phyloP scores from a whole-genome alignment of 1,140 invertebrate species.

The Camponotus vicinus region DNA sequence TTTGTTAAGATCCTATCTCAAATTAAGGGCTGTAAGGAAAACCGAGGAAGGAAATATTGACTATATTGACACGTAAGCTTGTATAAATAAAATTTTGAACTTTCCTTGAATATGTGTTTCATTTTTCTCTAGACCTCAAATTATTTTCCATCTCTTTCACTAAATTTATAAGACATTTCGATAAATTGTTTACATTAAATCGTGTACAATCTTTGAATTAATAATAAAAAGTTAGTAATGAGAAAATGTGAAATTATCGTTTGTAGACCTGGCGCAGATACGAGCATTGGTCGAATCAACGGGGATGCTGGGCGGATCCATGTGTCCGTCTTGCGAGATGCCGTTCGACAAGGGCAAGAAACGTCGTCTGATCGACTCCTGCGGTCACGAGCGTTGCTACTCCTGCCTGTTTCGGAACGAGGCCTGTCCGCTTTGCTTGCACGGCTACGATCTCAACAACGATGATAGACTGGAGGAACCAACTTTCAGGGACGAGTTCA shows the following conservation, averaged over 20 bases:
- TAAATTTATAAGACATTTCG: background rate
- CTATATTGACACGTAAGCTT: too few relatives aligned
- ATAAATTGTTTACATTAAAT: background rate
- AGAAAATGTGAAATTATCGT: conserved; percentile 21
- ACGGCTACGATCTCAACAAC: conserved; percentile 74
- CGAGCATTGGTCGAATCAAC: conserved; percentile 89
- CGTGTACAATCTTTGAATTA: background rate
- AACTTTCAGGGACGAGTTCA: conserved; percentile 62
- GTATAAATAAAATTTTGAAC: too few relatives aligned
- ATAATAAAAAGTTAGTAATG: background rate
- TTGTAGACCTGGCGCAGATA: conserved; percentile 92
- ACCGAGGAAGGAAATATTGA: too few relatives aligned
- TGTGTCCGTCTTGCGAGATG: conserved; percentile 94
- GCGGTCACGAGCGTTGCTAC: conserved; percentile 97
- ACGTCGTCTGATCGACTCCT: conserved; percentile 96
- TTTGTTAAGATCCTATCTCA: too few relatives aligned
- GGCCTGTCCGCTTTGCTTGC: conserved; percentile 93
- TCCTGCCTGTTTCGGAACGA: conserved; percentile 97
- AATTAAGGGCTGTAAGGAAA: too few relatives aligned
- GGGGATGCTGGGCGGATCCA: conserved; percentile 88
- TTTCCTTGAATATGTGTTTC: too few relatives aligned
- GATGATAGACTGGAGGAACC: conserved; percentile 72
- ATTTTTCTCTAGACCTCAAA: too few relatives aligned
- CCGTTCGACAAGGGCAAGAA: conserved; percentile 98
- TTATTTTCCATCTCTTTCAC: too few relatives aligned